Percentiles rank a stretch among this genome's conserved stretches.
phyloP scores from a whole-genome alignment of 2,797 vertebrate species.

The Arrhamphus sclerolepis region DNA sequence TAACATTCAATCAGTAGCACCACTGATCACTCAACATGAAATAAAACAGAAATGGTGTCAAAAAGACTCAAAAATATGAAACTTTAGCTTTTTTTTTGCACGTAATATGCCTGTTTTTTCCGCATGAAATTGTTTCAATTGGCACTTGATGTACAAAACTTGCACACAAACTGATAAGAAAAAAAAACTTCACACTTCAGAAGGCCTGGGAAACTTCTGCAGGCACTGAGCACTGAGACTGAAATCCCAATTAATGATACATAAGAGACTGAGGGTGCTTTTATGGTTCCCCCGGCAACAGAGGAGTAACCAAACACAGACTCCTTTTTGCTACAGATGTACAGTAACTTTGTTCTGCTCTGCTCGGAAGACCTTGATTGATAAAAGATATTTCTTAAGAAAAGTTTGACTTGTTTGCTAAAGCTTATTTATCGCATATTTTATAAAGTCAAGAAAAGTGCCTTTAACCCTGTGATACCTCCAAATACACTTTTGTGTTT shows the following conservation, averaged over 20 bases:
- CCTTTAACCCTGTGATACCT: neutral
- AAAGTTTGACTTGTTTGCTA: neutral
- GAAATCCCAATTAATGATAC: conserved; percentile 21
- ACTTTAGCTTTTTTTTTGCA: too few species aligned
- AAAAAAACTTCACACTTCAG: neutral
- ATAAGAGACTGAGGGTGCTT: conserved; percentile 15
- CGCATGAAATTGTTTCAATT: too few species aligned
- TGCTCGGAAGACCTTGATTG: neutral
- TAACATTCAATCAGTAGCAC: too few species aligned
- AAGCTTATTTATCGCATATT: neutral
- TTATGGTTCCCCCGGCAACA: conserved; percentile 24
- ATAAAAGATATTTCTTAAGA: neutral
- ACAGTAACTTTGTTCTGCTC: conserved; percentile 7
- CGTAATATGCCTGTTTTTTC: too few species aligned
- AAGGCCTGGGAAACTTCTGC: neutral
- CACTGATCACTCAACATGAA: too few species aligned
- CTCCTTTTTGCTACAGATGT: conserved; percentile 5
- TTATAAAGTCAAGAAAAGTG: neutral
- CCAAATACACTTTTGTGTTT: too few species aligned
- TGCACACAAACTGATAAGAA: neutral
- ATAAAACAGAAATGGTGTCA: too few species aligned
- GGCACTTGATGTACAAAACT: too few species aligned
- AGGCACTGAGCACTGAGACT: neutral
- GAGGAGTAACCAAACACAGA: conserved; percentile 1
- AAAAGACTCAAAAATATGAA: too few species aligned